Evolutionary conservation across 2,888 invertebrate genomes (phyloP), one percentile per base, ranked within the genome.

Genomic region (Dorcus parallelipipedus): DNA sequence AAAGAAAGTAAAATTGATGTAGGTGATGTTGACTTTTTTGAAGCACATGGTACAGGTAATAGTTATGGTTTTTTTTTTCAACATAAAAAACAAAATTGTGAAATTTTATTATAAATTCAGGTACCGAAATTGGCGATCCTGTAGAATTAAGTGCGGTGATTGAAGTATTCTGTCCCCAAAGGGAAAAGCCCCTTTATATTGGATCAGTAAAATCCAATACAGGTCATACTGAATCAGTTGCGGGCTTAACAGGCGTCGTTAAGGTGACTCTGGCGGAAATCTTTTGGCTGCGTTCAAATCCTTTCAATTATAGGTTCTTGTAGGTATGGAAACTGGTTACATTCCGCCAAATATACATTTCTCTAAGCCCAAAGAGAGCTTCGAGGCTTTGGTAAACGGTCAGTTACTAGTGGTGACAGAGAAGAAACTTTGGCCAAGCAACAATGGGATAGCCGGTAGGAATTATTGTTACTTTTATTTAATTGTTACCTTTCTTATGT

Each of bases 191-290:
- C 0, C 82, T 96, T 0, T 78, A 85, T 50, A 90, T 97, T 59
- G 97, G 97, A 2, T 93, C 96, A 0, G 87, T 95, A 38, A 97
- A 97, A 75, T 95, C 95, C 0, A 97, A 96, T 77, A 83, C 96
- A 75, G 97, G 97, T 0, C 97, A 97, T 77, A 85, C 91, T 0
- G 97, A 97, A 73, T 90, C 95, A 0, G 86, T 87, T 1, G 91
- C 92, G 4, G 91, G 94, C 7, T 80, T 95, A 1, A 91, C 91
- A 66, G 90, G 93, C 0, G 75, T 95, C 59, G 86, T 89, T 0
- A 95, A 95, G 82, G 90, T 87, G 64, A 73, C 43, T 26, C 20
- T 20, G 3, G 3, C 20, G 20, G n/a, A 20, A 3, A 20, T 2
- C 3, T 20, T 20, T 20, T 20, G 20, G 20, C 20, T 20, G 26